A percentile compares a stretch with the other conserved stretches of the same genome.
Conservation (phyloP, 2,888 invertebrate genomes). For the Minunthozetes semirufus region DNA sequence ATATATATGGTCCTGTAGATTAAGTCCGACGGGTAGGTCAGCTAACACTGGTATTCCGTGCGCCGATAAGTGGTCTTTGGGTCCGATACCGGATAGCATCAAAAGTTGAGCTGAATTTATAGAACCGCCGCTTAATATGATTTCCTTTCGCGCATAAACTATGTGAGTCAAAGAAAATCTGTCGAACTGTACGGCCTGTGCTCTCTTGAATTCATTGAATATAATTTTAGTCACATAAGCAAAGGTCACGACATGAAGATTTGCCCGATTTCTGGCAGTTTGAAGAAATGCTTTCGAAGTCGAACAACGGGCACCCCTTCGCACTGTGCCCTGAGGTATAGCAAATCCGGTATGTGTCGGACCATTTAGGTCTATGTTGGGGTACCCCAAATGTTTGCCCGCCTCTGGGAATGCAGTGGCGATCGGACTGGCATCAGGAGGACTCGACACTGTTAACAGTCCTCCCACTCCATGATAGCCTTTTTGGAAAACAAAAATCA, state of each 20-base stretch:
- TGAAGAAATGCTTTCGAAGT: conserved; percentile 79
- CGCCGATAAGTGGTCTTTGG: conserved; percentile 53
- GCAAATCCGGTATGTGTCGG: conserved; percentile 75
- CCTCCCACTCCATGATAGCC: conserved; percentile 43
- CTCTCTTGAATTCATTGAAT: conserved; percentile 43
- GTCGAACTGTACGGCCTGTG: conserved; percentile 46
- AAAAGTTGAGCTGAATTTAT: conserved; percentile 55
- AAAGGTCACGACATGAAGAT: conserved; percentile 75
- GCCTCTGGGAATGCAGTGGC: conserved; percentile 41
- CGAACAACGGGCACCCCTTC: conserved; percentile 78
- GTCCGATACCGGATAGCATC: conserved; percentile 52
- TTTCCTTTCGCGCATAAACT: conserved; percentile 47
- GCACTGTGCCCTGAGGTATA: conserved; percentile 79
- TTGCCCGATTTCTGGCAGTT: conserved; percentile 68
- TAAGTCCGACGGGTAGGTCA: conserved; percentile 73
- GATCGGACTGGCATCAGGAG: conserved; percentile 41
- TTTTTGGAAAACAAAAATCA: background rate
- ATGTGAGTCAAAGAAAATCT: conserved; percentile 43
- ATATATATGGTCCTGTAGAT: conserved; percentile 82
- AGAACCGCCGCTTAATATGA: conserved; percentile 52
- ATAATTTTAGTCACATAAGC: conserved; percentile 65
- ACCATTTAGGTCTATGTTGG: conserved; percentile 65
- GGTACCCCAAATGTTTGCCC: conserved; percentile 41
- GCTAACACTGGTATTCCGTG: conserved; percentile 64
- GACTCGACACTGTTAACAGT: conserved; percentile 40